Conservation (phyloP, 2,113 vertebrate genomes). For the Dromiciops gliroides region DNA sequence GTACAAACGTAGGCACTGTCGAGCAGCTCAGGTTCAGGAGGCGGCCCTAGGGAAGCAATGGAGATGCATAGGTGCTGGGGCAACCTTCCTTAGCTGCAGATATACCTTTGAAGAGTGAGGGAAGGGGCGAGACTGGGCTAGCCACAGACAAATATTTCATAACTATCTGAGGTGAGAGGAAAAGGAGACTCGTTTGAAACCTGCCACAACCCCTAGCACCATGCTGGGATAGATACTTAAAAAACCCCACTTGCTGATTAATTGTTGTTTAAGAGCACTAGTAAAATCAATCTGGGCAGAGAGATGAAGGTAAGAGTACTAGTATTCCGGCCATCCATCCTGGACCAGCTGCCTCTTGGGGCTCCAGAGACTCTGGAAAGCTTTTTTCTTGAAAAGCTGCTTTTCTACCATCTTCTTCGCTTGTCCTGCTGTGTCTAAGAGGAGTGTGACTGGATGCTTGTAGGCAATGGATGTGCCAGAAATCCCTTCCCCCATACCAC, state of each 20-base stretch:
- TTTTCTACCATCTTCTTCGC: not conserved
- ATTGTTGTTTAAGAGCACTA: not conserved
- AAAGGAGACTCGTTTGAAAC: not conserved
- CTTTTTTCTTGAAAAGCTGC: slow-evolving; percentile 6
- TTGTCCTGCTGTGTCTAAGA: slow-evolving; percentile 22
- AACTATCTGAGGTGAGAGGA: not conserved
- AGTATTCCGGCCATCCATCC: not conserved
- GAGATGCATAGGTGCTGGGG: slow-evolving; percentile 22
- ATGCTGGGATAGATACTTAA: not conserved
- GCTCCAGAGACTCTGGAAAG: slow-evolving; percentile 21
- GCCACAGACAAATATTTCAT: not conserved
- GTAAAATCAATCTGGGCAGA: not conserved
- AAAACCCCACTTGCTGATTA: not conserved
- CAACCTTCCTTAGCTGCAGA: not conserved
- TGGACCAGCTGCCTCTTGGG: not conserved
- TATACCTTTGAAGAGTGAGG: not conserved
- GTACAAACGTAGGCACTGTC: slow-evolving; percentile 97
- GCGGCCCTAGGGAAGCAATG: slow-evolving; percentile 84
- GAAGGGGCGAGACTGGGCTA: not conserved
- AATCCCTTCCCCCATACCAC: not conserved
- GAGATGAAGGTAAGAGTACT: not conserved
- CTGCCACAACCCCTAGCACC: not conserved
- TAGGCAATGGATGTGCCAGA: slow-evolving; percentile 17
- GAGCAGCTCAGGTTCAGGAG: slow-evolving; percentile 97
- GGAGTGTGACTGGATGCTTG: not conserved